Evolutionary conservation across 2,888 invertebrate genomes (phyloP).

Genomic region (Mystacides longicornis): DNA sequence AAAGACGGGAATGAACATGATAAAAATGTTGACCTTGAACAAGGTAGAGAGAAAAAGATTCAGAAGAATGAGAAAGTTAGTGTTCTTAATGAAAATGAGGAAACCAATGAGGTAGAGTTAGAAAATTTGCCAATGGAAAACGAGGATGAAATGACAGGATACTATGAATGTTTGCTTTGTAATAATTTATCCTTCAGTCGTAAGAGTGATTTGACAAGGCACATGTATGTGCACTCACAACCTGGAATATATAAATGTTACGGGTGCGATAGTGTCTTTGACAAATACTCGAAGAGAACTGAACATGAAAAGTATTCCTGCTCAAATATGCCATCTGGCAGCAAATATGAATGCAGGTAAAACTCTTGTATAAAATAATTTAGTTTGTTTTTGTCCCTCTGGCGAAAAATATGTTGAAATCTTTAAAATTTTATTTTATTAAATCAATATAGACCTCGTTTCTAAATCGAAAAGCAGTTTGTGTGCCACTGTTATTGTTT

Average conservation of each 20-base stretch:
- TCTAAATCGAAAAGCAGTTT: too few relatives aligned
- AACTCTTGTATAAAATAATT: too few relatives aligned
- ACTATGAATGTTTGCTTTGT: neutral
- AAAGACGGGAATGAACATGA: neutral
- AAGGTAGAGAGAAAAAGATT: neutral
- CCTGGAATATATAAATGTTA: neutral
- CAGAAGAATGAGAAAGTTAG: neutral
- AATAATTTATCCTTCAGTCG: neutral
- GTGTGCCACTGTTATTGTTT: too few relatives aligned
- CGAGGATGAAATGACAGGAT: neutral
- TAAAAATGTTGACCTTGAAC: neutral
- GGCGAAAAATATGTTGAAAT: too few relatives aligned
- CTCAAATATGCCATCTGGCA: slow-evolving; percentile 4
- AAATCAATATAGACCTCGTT: too few relatives aligned
- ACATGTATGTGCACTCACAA: neutral
- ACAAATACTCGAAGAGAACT: neutral
- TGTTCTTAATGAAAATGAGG: neutral
- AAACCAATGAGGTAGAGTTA: neutral
- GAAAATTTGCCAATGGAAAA: too few relatives aligned
- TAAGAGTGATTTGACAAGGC: neutral
- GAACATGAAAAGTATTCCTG: neutral
- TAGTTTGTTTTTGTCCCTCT: too few relatives aligned
- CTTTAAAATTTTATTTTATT: too few relatives aligned
- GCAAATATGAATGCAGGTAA: slow-evolving; percentile 10
- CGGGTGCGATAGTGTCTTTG: neutral